Evolutionary conservation across 2,888 invertebrate genomes (phyloP).

Genomic region (Ophion ellenae): DNA sequence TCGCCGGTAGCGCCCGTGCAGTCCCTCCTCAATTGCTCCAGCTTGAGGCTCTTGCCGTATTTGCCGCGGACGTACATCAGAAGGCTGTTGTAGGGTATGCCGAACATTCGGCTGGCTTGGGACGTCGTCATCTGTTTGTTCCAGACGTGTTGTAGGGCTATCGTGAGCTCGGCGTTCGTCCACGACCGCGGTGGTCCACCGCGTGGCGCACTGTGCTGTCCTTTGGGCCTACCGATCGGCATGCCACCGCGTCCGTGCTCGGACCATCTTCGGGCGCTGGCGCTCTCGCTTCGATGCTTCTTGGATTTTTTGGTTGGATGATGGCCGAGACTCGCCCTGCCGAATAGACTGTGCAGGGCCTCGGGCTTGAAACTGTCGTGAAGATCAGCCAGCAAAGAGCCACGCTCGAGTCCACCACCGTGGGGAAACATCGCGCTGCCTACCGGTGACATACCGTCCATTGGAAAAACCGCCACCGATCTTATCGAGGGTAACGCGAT

Average conservation of each 20-base stretch:
- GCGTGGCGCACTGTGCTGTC: slow-evolving; percentile 95
- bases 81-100: slow-evolving; percentile 96
- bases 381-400: slow-evolving; percentile 77
- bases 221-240: slow-evolving; percentile 92
- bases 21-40: slow-evolving; percentile 94
- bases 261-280: slow-evolving; percentile 78
- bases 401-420: slow-evolving; percentile 75
- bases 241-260: slow-evolving; percentile 79
- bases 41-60: slow-evolving; percentile 95
- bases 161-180: slow-evolving; percentile 96
- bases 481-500: slow-evolving; percentile 71
- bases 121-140: slow-evolving; percentile 97
- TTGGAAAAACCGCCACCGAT: slow-evolving; percentile 77
- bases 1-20: slow-evolving; percentile 93
- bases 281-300: slow-evolving; percentile 76
- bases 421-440: slow-evolving; percentile 78
- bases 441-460: slow-evolving; percentile 77
- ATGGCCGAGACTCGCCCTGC: slow-evolving; percentile 71
- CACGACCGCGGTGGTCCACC: slow-evolving; percentile 96
- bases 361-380: slow-evolving; percentile 82
- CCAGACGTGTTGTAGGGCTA: slow-evolving; percentile 97
- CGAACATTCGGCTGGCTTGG: slow-evolving; percentile 95
- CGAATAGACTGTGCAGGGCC: slow-evolving; percentile 79
- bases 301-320: slow-evolving; percentile 78
- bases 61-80: slow-evolving; percentile 96